These are phyloP conservation scores for Saccostrea glomerata DNA, from an alignment of 1,140 invertebrate species.

Conservation along the genomic window DNA sequence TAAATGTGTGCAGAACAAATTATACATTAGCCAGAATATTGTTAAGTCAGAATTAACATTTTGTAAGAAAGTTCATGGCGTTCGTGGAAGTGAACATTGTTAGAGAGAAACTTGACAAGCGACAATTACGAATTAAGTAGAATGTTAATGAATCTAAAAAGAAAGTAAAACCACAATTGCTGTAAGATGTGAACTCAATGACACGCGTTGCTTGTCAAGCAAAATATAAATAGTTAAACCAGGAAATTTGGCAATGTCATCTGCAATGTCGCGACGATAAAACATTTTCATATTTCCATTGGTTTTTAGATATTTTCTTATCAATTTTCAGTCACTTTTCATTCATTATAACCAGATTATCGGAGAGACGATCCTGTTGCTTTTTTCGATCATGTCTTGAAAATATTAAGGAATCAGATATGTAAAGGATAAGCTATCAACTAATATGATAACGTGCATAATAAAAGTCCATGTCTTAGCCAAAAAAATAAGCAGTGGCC, in stretches of 20 bases:
- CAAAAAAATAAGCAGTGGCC: too few species aligned
- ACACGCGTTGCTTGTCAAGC: background rate
- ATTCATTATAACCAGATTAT: background rate
- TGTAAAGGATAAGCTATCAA: too few species aligned
- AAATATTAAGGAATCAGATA: too few species aligned
- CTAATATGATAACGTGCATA: too few species aligned
- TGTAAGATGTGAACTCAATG: background rate
- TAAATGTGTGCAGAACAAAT: background rate
- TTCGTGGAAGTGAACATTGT: background rate
- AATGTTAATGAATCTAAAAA: background rate
- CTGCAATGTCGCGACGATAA: background rate
- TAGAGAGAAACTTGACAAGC: background rate
- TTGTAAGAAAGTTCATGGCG: background rate
- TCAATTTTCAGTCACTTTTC: background rate
- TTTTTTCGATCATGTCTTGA: too few species aligned
- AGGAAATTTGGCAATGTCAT: background rate
- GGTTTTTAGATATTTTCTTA: background rate
- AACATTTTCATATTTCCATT: background rate
- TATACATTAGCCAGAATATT: background rate
- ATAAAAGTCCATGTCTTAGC: too few species aligned
- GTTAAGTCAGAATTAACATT: background rate
- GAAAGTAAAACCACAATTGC: background rate
- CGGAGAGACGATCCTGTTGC: background rate
- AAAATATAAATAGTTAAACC: background rate
- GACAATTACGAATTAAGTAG: background rate